Evolutionary conservation across 2,888 invertebrate species (phyloP), one percentile per base, ranked within the genome.

Genomic region (Tetropium fuscum): DNA sequence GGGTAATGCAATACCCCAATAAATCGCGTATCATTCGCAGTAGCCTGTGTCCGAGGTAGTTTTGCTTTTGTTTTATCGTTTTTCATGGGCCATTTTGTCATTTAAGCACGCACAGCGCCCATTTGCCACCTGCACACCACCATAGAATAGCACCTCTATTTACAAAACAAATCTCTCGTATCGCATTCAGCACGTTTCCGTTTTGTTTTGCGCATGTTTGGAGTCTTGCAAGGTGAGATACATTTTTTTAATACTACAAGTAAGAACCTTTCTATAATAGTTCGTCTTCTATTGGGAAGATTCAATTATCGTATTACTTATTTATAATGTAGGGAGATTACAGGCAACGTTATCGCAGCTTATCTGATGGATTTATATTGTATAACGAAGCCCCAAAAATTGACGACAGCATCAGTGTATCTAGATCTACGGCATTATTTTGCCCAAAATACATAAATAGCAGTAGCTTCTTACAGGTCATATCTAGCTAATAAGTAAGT

Each of bases 81-180:
- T 48, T 8, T 6, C 3, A 13, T 13, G 10, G 6, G 22, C 8
- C 38, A 40, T 27, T 15, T 57, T 27, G 49, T 27, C 48, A 43
- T 36, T 59, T 63, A 32, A 44, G 41, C 59, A 58, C 60, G 60
- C 49, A 60, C 57, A 54, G 57, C 13, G 53, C 51, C 56, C 32
- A 49, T 63, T 57, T 55, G 32, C 47, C 57, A 54, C 54, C 59
- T 63, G 54, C 60, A 63, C 63, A 49, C 13, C 54, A 60, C 60
- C 63, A 64, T 64, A 60, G 59, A 58, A 40, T 58, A 60, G 58
- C 64, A 64, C 64, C 58, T 53, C 44, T 34, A 36, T 45, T 41
- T 25, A 25, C 7, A 53, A 48, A n/a, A n/a, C n/a, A 13, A 20
- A 54, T 41, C 32, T 44, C 19, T 30, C 25, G 34, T 53, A 40